Evolutionary conservation across 2,888 invertebrate genomes (phyloP).

Genomic region (Pyrocoelia pectoralis): DNA sequence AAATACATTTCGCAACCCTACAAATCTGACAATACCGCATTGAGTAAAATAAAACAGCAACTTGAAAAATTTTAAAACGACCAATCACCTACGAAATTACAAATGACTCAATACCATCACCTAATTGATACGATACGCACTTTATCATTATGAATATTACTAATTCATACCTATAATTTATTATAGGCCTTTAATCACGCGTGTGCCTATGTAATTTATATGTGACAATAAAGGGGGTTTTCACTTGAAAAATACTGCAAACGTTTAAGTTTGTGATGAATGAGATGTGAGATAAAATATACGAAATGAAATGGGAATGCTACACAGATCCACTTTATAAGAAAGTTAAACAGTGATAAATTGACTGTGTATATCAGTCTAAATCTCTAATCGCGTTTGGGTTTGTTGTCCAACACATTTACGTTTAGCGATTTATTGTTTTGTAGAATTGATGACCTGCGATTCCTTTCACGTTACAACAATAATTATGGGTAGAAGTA

Average conservation of each 20-base stretch:
- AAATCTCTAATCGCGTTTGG: slow-evolving; percentile 5
- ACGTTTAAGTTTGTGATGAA: slow-evolving; percentile 25
- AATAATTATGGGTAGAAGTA: too few relatives aligned
- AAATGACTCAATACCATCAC: background rate
- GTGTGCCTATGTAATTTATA: background rate
- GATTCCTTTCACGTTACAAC: too few relatives aligned
- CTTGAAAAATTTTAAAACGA: slow-evolving; percentile 4
- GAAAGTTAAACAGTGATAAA: slow-evolving; percentile 34
- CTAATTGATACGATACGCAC: background rate
- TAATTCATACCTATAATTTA: background rate
- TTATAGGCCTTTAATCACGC: background rate
- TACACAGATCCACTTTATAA: slow-evolving; percentile 19
- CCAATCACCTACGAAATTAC: background rate
- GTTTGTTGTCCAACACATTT: background rate
- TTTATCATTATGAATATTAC: background rate
- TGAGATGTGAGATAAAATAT: slow-evolving; percentile 34
- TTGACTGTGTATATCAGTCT: slow-evolving; percentile 12
- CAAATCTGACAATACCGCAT: slow-evolving; percentile 19
- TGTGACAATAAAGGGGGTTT: background rate
- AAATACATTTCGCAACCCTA: slow-evolving; percentile 21
- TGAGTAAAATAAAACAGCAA: slow-evolving; percentile 8
- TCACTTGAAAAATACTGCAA: slow-evolving; percentile 3
- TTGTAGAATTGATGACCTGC: too few relatives aligned
- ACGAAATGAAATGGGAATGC: slow-evolving; percentile 33
- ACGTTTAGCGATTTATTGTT: background rate